Evolutionary conservation across 2,888 invertebrate species (phyloP), one percentile per base, ranked within the genome.

Genomic region (Tortrix viridana): DNA sequence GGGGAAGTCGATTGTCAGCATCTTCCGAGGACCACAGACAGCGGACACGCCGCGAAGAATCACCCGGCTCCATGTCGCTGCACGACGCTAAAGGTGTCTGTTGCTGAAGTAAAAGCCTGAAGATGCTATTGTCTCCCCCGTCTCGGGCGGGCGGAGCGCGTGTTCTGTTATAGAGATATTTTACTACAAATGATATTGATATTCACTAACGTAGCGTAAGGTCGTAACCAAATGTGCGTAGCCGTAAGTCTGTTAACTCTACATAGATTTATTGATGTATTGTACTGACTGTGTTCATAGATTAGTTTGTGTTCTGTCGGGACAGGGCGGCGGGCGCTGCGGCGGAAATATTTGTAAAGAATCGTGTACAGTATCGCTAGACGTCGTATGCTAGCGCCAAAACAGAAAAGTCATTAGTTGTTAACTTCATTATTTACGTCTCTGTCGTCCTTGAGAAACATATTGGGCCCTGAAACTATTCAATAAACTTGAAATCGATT

Each of bases 201-300:
- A 69, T 55, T 61, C 60, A 68, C 67, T 77, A 74, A 73, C 69
- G 37, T 69, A 75, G 72, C 65, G 64, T 71, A 72, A 71, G 67
- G 55, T 66, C 75, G 70, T 80, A 77, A 82, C 82, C 80, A 81
- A 81, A 81, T 78, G 80, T 77, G 77, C 78, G 80, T 75, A 80
- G 74, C 63, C 65, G 59, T 80, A 76, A 76, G 68, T 67, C 73
- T 75, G 69, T 72, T 65, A 57, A 63, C 65, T 62, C 57, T 54
- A 58, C 66, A 61, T 63, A 46, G 65, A 55, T 66, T 57, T 65
- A 61, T 52, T 52, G 44, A 53, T 53, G 44, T 53, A 52, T 47
- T 53, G 48, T 56, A 26, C 26, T 26, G 7, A 26, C 26, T 56
- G 38, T 50, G 55, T 65, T 43, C 41, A 18, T 50, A 26, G 46